phyloP scores from a whole-genome alignment of 2,888 invertebrate species.

The Hydrotaea diabolus region DNA sequence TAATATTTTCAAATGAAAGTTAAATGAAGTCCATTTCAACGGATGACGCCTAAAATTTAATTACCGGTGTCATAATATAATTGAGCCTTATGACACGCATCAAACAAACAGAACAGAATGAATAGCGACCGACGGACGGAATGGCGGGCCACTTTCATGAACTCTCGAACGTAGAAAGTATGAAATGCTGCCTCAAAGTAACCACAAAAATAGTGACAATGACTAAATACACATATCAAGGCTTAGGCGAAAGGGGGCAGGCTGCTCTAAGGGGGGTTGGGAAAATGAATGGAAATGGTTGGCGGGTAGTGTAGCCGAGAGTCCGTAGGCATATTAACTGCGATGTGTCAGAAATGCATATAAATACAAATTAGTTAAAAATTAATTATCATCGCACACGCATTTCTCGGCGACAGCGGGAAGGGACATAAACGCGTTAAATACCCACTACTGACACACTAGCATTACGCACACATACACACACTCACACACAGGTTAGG shows the following conservation, averaged over 20 bases:
- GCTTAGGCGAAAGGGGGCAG: not conserved
- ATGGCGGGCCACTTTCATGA: not conserved
- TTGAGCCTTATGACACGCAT: constrained; percentile 72
- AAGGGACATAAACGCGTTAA: constrained; percentile 46
- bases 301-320: no score
- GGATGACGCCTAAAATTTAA: constrained; percentile 68
- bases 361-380: constrained; percentile 75
- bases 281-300: not conserved
- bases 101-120: constrained; percentile 34
- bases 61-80: constrained; percentile 72
- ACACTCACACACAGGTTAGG: not conserved
- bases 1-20: constrained; percentile 51
- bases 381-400: constrained; percentile 78
- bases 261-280: no score
- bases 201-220: constrained; percentile 63
- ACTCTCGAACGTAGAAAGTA: not conserved
- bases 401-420: constrained; percentile 68
- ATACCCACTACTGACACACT: constrained; percentile 44
- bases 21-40: constrained; percentile 61
- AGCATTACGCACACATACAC: not conserved
- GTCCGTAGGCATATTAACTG: constrained; percentile 49
- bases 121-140: constrained; percentile 7
- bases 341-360: constrained; percentile 63
- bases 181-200: constrained; percentile 40
- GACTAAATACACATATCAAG: constrained; percentile 59